Evolutionary conservation across 2,888 invertebrate genomes (phyloP).

Genomic region (Rhimphoctona megacephalus): DNA sequence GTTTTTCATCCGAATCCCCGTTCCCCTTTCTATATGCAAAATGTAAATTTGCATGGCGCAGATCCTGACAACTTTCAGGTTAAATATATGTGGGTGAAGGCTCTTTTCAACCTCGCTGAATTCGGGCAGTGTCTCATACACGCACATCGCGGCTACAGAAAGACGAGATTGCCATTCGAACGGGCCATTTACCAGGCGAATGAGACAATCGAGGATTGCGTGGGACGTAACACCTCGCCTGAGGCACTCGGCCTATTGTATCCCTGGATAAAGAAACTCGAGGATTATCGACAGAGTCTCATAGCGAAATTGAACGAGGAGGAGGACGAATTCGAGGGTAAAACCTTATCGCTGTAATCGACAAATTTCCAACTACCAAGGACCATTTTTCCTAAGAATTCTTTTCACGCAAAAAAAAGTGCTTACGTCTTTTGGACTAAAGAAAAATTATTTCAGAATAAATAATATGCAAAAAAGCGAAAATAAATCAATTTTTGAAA

Average conservation of each 20-base stretch:
- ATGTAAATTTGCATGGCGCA: constrained; percentile 57
- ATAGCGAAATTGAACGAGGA: constrained; percentile 75
- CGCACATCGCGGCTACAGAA: constrained; percentile 76
- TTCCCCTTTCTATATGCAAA: background rate
- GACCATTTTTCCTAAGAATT: background rate
- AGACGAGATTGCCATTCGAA: constrained; percentile 73
- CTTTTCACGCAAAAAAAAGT: background rate
- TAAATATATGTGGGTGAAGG: constrained; percentile 75
- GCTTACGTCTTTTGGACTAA: too few species aligned
- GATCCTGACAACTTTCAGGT: constrained; percentile 77
- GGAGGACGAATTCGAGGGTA: constrained; percentile 80
- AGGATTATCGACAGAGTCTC: constrained; percentile 70
- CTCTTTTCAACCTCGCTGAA: constrained; percentile 78
- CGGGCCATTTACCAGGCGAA: constrained; percentile 76
- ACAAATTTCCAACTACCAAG: background rate
- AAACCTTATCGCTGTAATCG: background rate
- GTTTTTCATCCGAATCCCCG: too few species aligned
- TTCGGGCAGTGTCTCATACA: constrained; percentile 78
- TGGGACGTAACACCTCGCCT: constrained; percentile 77
- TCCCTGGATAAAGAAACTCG: constrained; percentile 77
- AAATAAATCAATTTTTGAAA: background rate
- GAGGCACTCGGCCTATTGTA: constrained; percentile 73
- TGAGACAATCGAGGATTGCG: constrained; percentile 80
- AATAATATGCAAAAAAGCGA: background rate
- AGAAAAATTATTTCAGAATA: background rate